phyloP scores from a whole-genome alignment of 1,140 invertebrate species.

The Portunus trituberculatus region DNA sequence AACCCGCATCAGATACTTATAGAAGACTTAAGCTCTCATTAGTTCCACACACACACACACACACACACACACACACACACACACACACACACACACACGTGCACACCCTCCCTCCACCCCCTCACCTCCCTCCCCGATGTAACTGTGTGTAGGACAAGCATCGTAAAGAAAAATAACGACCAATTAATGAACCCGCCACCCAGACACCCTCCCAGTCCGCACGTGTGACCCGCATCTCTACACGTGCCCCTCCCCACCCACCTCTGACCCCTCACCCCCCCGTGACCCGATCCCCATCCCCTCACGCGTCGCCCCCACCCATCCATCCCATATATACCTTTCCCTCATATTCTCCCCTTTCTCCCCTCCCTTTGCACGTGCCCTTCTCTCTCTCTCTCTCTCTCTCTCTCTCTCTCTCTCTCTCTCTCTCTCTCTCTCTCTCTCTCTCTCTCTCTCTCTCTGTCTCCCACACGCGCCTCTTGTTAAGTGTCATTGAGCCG shows the following conservation, averaged over 20 bases:
- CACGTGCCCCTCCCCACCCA: neutral
- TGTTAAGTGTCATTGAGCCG: slow-evolving; percentile 26
- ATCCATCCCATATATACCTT: too few relatives aligned
- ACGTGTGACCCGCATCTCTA: neutral
- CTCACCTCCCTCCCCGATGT: too few relatives aligned
- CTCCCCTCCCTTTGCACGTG: neutral
- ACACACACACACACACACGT: too few relatives aligned
- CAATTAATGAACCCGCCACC: too few relatives aligned
- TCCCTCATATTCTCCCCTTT: neutral
- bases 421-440: slow-evolving; percentile 31
- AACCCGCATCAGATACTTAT: slow-evolving; percentile 13
- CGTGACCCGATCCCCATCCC: neutral
- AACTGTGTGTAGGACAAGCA: too few relatives aligned
- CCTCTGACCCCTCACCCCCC: neutral
- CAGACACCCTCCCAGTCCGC: neutral
- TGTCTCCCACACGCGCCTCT: slow-evolving; percentile 17
- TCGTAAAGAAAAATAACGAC: too few relatives aligned
- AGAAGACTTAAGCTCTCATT: neutral
- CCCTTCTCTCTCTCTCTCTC: neutral
- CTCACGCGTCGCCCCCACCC: neutral
- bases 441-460: slow-evolving; percentile 25
- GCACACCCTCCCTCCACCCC: neutral
- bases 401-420: neutral
- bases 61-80: neutral
- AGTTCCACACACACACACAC: neutral